Evolutionary conservation across 2,888 invertebrate species (phyloP).

Genomic region (Drosophila suboccidentalis): DNA sequence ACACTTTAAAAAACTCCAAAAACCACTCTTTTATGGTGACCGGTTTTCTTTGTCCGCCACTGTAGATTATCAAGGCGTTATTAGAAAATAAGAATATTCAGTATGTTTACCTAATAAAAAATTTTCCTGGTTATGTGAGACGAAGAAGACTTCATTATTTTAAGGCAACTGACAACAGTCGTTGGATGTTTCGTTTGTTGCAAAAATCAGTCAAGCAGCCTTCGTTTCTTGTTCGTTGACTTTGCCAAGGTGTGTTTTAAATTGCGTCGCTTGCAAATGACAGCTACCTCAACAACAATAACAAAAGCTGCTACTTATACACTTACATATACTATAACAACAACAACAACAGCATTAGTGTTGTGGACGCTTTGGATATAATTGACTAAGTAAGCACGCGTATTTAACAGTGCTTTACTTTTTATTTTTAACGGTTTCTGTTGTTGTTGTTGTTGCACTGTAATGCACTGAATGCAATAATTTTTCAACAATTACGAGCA

Average conservation of each 20-base stretch:
- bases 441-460: constrained; percentile 13
- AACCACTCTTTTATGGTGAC: no score
- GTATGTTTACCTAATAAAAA: background rate
- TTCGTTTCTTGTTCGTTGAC: constrained; percentile 18
- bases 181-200: constrained; percentile 4
- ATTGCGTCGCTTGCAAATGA: constrained; percentile 30
- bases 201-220: background rate
- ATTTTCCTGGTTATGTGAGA: background rate
- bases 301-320: constrained; percentile 26
- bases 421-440: constrained; percentile 34
- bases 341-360: constrained; percentile 4
- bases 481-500: constrained; percentile 38
- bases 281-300: constrained; percentile 35
- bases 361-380: constrained; percentile 34
- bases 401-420: constrained; percentile 55
- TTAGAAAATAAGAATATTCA: no score
- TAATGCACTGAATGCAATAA: constrained; percentile 30
- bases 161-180: background rate
- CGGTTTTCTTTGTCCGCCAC: no score
- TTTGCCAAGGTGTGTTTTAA: constrained; percentile 43
- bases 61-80: no score
- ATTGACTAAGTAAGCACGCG: constrained; percentile 43
- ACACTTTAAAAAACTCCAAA: no score
- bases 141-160: background rate
- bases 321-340: background rate